These are phyloP conservation scores for Gymnocheta viridis DNA, from an alignment of 2,888 invertebrate genomes.

Conservation along the genomic window DNA sequence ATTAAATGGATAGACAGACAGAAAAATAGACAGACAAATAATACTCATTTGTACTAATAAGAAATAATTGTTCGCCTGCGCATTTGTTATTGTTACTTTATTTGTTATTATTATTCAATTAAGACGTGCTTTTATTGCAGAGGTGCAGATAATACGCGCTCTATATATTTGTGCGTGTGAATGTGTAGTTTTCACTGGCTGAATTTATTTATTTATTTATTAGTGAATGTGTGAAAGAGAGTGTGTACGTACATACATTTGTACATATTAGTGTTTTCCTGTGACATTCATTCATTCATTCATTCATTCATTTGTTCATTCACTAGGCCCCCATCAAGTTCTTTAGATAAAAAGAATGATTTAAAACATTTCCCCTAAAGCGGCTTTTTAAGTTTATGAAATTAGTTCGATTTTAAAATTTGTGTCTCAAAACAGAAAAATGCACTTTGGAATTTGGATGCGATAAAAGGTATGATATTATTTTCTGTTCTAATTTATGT, in stretches of 20 bases:
- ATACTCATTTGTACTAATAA: conserved; percentile 68
- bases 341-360: conserved; percentile 12
- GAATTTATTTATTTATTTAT: not conserved
- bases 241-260: not conserved
- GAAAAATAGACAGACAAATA: conserved; percentile 27
- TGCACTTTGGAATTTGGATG: conserved; percentile 30
- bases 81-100: conserved; percentile 75
- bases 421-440: not conserved
- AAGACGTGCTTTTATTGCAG: conserved; percentile 77
- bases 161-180: conserved; percentile 1
- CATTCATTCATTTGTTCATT: no score
- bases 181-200: conserved; percentile 5
- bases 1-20: conserved; percentile 17
- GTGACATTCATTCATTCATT: conserved; percentile 34
- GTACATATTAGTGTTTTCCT: conserved; percentile 24
- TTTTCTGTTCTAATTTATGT: not conserved
- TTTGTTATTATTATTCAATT: conserved; percentile 70
- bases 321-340: conserved; percentile 46
- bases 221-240: not conserved
- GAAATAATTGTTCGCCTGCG: conserved; percentile 71
- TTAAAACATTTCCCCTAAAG: not conserved
- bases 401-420: conserved; percentile 31
- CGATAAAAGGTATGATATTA: no score
- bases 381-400: conserved; percentile 3
- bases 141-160: conserved; percentile 75